Evolutionary conservation across 2,888 invertebrate genomes (phyloP).

Genomic region (Synergus umbraculus): DNA sequence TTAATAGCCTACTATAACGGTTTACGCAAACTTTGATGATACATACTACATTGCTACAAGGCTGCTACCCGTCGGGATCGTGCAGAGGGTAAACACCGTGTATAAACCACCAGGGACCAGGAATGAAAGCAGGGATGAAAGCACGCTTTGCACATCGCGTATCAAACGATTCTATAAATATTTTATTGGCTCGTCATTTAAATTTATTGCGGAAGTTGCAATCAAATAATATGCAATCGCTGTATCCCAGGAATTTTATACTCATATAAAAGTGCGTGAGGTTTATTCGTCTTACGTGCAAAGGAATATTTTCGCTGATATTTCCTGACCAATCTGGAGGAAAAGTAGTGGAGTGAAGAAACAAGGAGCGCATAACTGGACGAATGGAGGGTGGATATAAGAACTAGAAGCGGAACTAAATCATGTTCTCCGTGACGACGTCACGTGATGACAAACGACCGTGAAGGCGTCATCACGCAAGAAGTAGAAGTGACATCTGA

Average conservation of each 20-base stretch:
- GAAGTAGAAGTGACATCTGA: constrained; percentile 75
- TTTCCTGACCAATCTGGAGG: constrained; percentile 52
- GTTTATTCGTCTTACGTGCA: constrained; percentile 52
- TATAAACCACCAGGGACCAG: constrained; percentile 70
- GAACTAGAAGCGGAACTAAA: constrained; percentile 73
- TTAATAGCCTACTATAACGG: constrained; percentile 59
- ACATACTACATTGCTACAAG: constrained; percentile 9
- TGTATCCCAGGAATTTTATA: neutral
- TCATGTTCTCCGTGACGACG: constrained; percentile 73
- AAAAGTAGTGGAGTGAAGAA: constrained; percentile 4
- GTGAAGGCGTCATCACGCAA: constrained; percentile 70
- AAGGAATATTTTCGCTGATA: constrained; percentile 51
- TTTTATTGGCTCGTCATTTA: constrained; percentile 76
- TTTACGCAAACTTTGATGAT: constrained; percentile 48
- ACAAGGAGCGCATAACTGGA: constrained; percentile 49
- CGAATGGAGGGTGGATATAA: constrained; percentile 56
- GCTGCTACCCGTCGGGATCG: constrained; percentile 62
- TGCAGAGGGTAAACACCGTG: constrained; percentile 74
- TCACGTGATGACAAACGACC: constrained; percentile 76
- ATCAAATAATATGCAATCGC: constrained; percentile 61
- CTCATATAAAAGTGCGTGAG: constrained; percentile 47
- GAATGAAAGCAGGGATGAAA: constrained; percentile 29
- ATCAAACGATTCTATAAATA: constrained; percentile 74
- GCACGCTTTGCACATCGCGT: constrained; percentile 46
- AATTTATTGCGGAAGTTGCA: constrained; percentile 69